Base-by-base conservation (phyloP, 2,888 invertebrate species). In the Agrilus cyanescens region DNA sequence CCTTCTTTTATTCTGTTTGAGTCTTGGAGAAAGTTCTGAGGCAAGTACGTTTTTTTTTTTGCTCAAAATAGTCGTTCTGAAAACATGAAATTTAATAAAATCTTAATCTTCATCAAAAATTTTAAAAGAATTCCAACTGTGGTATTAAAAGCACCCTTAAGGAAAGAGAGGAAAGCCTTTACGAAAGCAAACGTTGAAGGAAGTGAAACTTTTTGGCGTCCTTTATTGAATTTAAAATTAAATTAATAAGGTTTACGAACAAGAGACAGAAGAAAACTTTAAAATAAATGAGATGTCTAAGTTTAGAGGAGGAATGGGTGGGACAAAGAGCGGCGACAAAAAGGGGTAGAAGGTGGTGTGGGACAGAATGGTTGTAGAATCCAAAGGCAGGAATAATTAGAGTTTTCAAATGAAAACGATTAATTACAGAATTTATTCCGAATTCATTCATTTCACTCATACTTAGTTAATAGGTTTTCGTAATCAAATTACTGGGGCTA, bases 361-460 rank as follows among this genome's bases (percentile, higher is more conserved):
- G 10, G 25, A 25, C 25, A 25, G 25, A 25, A 25, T 25, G 42
- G 48, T 33, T 41, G 46, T 46, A 53, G 49, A 53, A 52, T 53
- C 48, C 50, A 45, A 47, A 44, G 51, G 56, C 57, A 48, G 55
- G 51, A 37, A 46, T 48, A 57, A 57, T 58, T 55, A 57, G 57
- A 55, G 53, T 53, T 52, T 49, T 38, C 44, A 55, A 55, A 59
- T 57, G 60, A 62, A 61, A 60, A 56, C 59, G 57, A 60, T 61
- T 61, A 62, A 61, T 61, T 60, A 59, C 57, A 52, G 55, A 62
- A 60, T 61, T 58, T 59, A 60, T 60, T 61, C 56, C 53, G 52
- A 57, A 57, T 57, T 57, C 56, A 57, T 57, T 57, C 56, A 56
- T 60, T 57, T 55, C 55, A 56, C 57, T 58, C 57, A 59, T 57